These are phyloP conservation scores for Agriopis marginaria DNA, from an alignment of 2,888 invertebrate genomes.

Conservation along the genomic window DNA sequence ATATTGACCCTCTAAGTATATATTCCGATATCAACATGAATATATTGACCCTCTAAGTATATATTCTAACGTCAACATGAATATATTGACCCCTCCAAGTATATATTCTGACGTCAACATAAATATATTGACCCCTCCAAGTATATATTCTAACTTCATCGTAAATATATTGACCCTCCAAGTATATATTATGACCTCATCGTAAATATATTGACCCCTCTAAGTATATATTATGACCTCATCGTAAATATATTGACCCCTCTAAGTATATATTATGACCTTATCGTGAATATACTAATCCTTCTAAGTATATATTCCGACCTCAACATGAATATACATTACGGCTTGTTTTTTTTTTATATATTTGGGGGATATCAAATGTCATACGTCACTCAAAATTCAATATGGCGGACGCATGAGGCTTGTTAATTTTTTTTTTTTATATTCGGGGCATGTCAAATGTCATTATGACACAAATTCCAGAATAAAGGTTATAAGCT, in stretches of 20 bases:
- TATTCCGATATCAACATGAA: not conserved
- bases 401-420: too few species aligned
- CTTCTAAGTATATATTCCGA: not conserved
- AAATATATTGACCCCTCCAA: not conserved
- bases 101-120: not conserved
- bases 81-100: not conserved
- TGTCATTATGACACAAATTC: too few species aligned
- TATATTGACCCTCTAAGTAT: not conserved
- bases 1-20: not conserved
- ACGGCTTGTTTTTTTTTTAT: too few species aligned
- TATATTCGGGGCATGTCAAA: too few species aligned
- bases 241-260: not conserved
- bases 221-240: not conserved
- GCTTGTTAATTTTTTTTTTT: too few species aligned
- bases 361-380: too few species aligned
- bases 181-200: not conserved
- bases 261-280: not conserved
- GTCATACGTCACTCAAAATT: too few species aligned
- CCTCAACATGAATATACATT: not conserved
- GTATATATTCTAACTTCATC: not conserved
- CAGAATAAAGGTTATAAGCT: too few species aligned
- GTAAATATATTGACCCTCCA: not conserved
- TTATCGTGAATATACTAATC: not conserved
- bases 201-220: not conserved
- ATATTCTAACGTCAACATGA: not conserved